Percentiles rank a stretch among this genome's conserved stretches.
Evolutionary conservation across 2,888 invertebrate genomes (phyloP).

Genomic region (Andrena minutula): DNA sequence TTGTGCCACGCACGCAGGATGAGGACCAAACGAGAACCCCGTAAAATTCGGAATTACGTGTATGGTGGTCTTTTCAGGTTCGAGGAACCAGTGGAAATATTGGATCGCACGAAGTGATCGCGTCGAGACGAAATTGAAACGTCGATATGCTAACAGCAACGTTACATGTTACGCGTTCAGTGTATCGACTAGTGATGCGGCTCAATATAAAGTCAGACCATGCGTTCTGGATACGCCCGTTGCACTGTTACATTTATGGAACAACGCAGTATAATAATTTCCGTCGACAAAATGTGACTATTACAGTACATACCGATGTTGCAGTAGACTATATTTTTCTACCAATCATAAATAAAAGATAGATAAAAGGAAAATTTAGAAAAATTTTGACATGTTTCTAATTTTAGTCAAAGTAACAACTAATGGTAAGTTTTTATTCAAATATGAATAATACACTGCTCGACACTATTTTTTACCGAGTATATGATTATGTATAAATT

Average conservation of each 20-base stretch:
- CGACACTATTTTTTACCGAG: no score
- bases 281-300: neutral
- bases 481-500: no score
- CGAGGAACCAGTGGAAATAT: conserved; percentile 24
- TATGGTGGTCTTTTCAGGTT: neutral
- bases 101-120: conserved; percentile 25
- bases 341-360: neutral
- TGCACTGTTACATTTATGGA: conserved; percentile 3
- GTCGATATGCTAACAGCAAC: conserved; percentile 37
- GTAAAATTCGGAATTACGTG: neutral
- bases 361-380: no score
- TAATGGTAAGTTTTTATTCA: no score
- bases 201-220: conserved; percentile 26
- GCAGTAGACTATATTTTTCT: neutral
- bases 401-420: no score
- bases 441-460: no score
- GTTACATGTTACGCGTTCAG: conserved; percentile 37
- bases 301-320: neutral
- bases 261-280: conserved; percentile 22
- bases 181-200: conserved; percentile 18
- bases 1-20: neutral
- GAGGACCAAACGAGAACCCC: neutral
- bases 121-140: conserved; percentile 21
- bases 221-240: neutral
- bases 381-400: no score